Evolutionary conservation across 1,140 invertebrate genomes (phyloP), one percentile per base, ranked within the genome.

Genomic region (Drosophila subobscura): DNA sequence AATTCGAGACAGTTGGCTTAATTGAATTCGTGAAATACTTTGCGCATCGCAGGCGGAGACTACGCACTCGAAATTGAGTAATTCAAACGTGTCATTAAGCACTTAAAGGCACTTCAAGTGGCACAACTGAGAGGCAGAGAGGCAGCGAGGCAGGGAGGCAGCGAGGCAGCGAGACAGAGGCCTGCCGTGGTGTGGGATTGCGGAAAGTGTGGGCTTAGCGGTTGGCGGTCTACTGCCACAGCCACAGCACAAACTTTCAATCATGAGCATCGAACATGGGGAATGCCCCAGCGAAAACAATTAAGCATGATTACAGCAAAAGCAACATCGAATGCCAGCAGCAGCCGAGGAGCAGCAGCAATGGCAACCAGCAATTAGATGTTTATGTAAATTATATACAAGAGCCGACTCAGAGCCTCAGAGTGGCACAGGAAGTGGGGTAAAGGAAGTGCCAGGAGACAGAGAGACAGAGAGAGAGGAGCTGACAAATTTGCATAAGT

Each of bases 341-440:
- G 79, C 64, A 71, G 47, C 53, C 72, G 54, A 37, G 16, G 16
- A 56, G 53, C 29, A 33, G 49, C 54, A 63, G 54, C 76, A 63
- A 80, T 83, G 65, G 20, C 79, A 84, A 58, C 72, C 79, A 84
- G 74, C 80, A 84, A 84, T 85, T 86, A 85, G 80, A 86, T 85
- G 77, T 85, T 85, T 85, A 85, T 85, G 80, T 86, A 85, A 85
- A 85, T 85, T 86, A 85, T 86, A 77, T 61, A 84, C 65, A 81
- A 64, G 52, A 58, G 57, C 33, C n/a, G 16, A 29, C 27, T 20
- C 16, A 20, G 16, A 20, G 16, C 33, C 45, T 49, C 25, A 42
- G 40, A 40, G 22, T 37, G 29, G 8, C 40, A 54, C 22, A 23
- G 29, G 4, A 10, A 20, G 27, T 1, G 8, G 3, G 5, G 6